These are phyloP conservation scores for Pseudois nayaur DNA, from an alignment of 2,113 vertebrate species.

Conservation along the genomic window DNA sequence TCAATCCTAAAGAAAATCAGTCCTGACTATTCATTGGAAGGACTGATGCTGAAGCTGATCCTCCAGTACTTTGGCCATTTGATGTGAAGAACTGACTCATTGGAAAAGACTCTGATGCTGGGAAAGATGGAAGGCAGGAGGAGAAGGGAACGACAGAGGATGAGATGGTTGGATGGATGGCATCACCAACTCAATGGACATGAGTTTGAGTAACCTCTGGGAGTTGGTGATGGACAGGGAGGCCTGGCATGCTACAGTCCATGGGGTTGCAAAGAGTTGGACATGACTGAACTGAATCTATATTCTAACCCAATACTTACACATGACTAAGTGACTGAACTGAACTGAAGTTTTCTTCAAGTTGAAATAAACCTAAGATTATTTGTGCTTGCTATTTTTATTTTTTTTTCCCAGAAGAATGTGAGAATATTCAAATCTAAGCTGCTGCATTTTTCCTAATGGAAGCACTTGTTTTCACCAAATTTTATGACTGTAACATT, in stretches of 20 bases:
- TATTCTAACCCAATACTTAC: not conserved
- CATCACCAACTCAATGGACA: not conserved
- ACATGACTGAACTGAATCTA: not conserved
- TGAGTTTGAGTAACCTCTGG: not conserved
- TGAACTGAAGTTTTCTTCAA: not conserved
- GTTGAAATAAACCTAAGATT: not conserved
- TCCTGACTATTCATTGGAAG: not conserved
- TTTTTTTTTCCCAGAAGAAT: not conserved
- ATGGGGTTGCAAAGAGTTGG: not conserved
- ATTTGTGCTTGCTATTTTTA: not conserved
- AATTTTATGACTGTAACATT: not conserved
- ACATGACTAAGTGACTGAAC: not conserved
- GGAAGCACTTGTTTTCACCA: not conserved
- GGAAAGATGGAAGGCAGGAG: not conserved
- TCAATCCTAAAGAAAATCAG: not conserved
- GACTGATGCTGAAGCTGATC: not conserved
- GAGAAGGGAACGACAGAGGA: not conserved
- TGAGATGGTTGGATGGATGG: not conserved
- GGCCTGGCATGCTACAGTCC: not conserved
- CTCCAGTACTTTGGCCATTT: not conserved
- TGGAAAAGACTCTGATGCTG: not conserved
- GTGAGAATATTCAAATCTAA: not conserved
- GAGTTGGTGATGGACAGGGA: not conserved
- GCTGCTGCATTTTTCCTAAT: not conserved
- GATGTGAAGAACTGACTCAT: not conserved